Conservation (phyloP, 1,140 invertebrate genomes). For the Magallana gigas region DNA sequence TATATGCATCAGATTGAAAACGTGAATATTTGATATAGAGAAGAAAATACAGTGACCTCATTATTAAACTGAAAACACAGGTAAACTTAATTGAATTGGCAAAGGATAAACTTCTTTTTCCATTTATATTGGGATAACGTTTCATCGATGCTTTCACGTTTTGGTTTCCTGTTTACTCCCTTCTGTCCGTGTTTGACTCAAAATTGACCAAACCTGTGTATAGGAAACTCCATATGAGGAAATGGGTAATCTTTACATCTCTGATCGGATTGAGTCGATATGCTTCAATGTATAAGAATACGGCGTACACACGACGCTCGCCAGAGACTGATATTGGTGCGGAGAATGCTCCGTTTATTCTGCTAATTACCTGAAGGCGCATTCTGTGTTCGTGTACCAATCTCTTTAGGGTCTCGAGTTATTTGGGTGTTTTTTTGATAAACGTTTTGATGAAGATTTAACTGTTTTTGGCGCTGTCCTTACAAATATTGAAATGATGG, state of each 20-base stretch:
- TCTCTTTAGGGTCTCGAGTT: neutral
- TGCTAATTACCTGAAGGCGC: neutral
- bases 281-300: neutral
- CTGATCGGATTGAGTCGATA: neutral
- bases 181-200: too few species aligned
- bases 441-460: neutral
- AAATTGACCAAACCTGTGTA: too few species aligned
- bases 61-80: too few species aligned
- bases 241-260: neutral
- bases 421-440: neutral
- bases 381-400: neutral
- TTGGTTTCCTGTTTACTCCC: too few species aligned
- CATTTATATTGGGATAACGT: too few species aligned
- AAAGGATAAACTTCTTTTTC: too few species aligned
- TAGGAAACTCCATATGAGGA: neutral
- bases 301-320: neutral
- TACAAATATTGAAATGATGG: neutral
- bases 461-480: neutral
- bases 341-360: conserved; percentile 2
- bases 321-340: conserved; percentile 17
- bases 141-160: too few species aligned
- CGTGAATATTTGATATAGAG: too few species aligned
- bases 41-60: too few species aligned
- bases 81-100: too few species aligned
- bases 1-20: too few species aligned